Percentiles rank a stretch among this genome's conserved stretches.
These are phyloP conservation scores for Lithobates pipiens DNA, from an alignment of 2,797 vertebrate genomes.

Conservation along the genomic window DNA sequence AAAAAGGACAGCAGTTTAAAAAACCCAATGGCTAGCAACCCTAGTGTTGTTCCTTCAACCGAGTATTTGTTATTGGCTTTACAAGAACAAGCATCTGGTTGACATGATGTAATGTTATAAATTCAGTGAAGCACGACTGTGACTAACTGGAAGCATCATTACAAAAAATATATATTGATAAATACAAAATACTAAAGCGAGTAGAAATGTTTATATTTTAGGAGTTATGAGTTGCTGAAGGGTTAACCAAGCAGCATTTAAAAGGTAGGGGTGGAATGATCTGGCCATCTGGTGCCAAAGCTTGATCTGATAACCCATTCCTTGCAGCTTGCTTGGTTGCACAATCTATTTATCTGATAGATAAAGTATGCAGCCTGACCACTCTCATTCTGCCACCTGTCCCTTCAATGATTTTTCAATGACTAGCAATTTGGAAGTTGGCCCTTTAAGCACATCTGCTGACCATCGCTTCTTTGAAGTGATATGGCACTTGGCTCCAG, in stretches of 20 bases:
- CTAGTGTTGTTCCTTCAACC: too few species aligned
- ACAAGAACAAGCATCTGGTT: too few species aligned
- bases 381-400: neutral
- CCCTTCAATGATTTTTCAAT: neutral
- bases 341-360: conserved; percentile 51
- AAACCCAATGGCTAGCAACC: too few species aligned
- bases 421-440: neutral
- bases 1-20: too few species aligned
- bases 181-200: neutral
- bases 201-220: neutral
- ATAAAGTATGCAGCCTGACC: neutral
- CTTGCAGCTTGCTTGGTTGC: conserved; percentile 6
- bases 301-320: conserved; percentile 11
- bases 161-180: too few species aligned
- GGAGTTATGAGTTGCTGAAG: neutral
- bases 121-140: neutral
- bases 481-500: neutral
- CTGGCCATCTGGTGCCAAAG: conserved; percentile 30
- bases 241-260: conserved; percentile 3
- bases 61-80: too few species aligned
- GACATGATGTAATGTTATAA: too few species aligned
- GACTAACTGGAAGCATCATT: neutral
- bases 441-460: neutral
- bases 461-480: conserved; percentile 37
- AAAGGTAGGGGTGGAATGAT: neutral